A percentile compares a stretch with the other conserved stretches of the same genome.
phyloP scores from a whole-genome alignment of 2,113 vertebrate species.

The Beaufortia kweichowensis region DNA sequence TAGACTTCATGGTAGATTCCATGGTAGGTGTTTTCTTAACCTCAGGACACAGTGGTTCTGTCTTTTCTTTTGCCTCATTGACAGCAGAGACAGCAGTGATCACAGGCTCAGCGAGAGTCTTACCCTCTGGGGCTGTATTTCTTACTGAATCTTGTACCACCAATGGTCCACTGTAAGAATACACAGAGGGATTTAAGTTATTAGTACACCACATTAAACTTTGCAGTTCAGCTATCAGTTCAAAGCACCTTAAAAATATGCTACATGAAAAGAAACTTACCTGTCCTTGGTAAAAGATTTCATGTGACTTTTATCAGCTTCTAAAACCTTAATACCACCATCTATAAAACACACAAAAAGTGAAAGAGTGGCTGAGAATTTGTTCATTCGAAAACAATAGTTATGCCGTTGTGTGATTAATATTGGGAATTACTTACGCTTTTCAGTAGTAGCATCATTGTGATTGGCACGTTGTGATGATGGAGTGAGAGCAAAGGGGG shows the following conservation, averaged over 20 bases:
- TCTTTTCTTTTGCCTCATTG: not conserved
- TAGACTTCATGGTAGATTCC: conserved; percentile 7
- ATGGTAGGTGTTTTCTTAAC: not conserved
- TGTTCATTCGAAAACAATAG: not conserved
- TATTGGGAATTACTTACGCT: conserved; percentile 49
- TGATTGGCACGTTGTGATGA: conserved; percentile 60
- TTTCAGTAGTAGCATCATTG: conserved; percentile 3
- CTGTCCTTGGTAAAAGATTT: not conserved
- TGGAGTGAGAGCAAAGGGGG: conserved; percentile 63
- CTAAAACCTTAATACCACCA: not conserved
- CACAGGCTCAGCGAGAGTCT: not conserved
- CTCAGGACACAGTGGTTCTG: not conserved
- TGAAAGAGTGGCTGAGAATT: not conserved
- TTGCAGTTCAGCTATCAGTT: not conserved
- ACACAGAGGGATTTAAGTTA: not conserved
- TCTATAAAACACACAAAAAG: conserved; percentile 26
- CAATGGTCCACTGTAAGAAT: conserved; percentile 3
- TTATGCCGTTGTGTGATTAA: conserved; percentile 56
- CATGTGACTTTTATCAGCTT: conserved; percentile 3
- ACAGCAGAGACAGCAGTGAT: not conserved
- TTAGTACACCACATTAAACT: not conserved
- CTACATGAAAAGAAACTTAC: conserved; percentile 25
- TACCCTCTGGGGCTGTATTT: not conserved
- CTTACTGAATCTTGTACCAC: not conserved
- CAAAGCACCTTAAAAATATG: not conserved